Base-by-base conservation (phyloP, 2,113 vertebrate species). In the Taurulus bubalis region DNA sequence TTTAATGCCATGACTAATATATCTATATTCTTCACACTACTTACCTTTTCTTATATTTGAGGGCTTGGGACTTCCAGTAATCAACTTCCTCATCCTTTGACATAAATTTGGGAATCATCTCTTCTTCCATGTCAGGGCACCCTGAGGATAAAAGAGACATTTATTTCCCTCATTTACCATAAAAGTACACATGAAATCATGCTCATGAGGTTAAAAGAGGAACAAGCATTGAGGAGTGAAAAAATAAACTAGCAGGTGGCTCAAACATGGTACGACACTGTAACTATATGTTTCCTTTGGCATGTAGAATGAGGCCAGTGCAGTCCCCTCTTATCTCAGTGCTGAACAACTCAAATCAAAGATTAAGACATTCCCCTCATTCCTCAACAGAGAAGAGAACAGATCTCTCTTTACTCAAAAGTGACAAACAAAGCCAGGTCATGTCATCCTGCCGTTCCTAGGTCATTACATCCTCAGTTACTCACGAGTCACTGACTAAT, bases 11-110 rank as follows among this genome's bases (percentile, higher is more conserved):
- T 34, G 3, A 34, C 34, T 34, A 34, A 10, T 40, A 40, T 40
- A 10, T 40, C 42, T 3, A 32, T 28, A 16, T 49, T 6, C 38
- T 22, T 30, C 1, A 30, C 2, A 38, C 40, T 12, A 2, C 90
- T 20, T 95, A 99, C 98, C 97, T 98, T 95, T 96, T 96, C 79
- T 98, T 98, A 87, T 98, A 98, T 87, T 97, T 98, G 76, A 97
- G 94, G 75, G 97, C 97, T 91, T 98, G 94, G 75, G 96, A 95
- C 92, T 97, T 99, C 98, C 98, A 99, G 91, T 99, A 99, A 0
- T 96, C 96, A 75, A 96, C 96, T 95, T 99, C 98, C 89, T 99
- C 98, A 73, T 99, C 97, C 91, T 97, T 97, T 94, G 96, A 96
- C 1, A 96, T 95, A 91, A 99, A 99, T 92, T 97, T 97, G 38